Percentiles rank a stretch among this genome's conserved stretches.
phyloP scores from a whole-genome alignment of 2,113 vertebrate genomes.

The Platichthys flesus region DNA sequence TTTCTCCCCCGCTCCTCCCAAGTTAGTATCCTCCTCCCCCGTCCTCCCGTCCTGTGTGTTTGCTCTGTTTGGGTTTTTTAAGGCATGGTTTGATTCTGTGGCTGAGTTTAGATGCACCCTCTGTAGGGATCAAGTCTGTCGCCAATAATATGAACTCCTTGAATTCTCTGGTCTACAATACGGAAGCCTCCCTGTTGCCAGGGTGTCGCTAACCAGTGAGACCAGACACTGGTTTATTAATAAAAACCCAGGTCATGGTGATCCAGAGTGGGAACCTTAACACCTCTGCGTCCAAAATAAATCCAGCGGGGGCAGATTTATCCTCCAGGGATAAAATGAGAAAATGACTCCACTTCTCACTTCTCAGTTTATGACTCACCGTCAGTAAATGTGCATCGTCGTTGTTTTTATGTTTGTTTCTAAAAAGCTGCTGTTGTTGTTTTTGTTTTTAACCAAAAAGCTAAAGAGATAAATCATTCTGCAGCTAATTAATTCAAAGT shows the following conservation, averaged over 20 bases:
- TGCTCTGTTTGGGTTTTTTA: constrained; percentile 11
- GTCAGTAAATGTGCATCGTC: too few species aligned
- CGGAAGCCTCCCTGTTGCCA: too few species aligned
- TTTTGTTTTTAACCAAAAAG: neutral
- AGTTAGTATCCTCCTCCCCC: constrained; percentile 90
- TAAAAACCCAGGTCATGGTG: too few species aligned
- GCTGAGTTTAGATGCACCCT: neutral
- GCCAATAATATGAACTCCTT: neutral
- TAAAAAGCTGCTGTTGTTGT: neutral
- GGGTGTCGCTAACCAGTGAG: too few species aligned
- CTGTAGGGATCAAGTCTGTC: neutral
- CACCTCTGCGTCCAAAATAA: too few species aligned
- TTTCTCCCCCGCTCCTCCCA: constrained; percentile 87
- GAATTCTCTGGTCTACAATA: too few species aligned
- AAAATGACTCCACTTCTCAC: too few species aligned
- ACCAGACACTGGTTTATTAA: too few species aligned
- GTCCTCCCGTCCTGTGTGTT: constrained; percentile 38
- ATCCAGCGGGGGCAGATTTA: too few species aligned
- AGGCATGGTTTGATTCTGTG: constrained; percentile 43
- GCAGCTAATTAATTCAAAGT: neutral
- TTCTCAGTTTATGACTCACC: too few species aligned
- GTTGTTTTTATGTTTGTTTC: neutral
- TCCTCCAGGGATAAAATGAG: too few species aligned
- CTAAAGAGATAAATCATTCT: neutral
- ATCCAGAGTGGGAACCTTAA: too few species aligned